Evolutionary conservation across 2,113 vertebrate species (phyloP).

Genomic region (Hippocampus zosterae): DNA sequence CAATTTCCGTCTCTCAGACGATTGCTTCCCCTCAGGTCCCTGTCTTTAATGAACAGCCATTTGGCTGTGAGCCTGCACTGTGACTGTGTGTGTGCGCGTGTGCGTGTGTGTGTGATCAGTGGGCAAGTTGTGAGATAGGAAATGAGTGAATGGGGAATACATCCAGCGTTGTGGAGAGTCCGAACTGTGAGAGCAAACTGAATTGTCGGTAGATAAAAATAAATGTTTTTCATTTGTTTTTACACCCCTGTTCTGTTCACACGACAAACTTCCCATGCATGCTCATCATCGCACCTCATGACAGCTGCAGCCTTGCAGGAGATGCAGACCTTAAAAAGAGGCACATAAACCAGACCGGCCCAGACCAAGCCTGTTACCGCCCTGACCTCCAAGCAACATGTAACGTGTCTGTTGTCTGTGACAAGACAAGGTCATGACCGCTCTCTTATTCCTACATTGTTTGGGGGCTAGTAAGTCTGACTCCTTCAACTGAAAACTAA

Average conservation of each 20-base stretch:
- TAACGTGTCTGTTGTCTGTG: conserved; percentile 49
- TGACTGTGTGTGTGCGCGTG: conserved; percentile 30
- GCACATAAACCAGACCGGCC: conserved; percentile 45
- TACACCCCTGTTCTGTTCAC: neutral
- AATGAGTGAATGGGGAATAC: conserved; percentile 65
- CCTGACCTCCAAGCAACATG: conserved; percentile 27
- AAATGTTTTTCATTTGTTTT: conserved; percentile 17
- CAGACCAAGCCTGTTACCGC: conserved; percentile 38
- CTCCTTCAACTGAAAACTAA: neutral
- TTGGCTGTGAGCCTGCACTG: conserved; percentile 62
- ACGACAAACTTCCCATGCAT: neutral
- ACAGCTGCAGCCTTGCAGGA: conserved; percentile 47
- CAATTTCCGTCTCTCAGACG: conserved; percentile 74
- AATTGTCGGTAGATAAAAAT: conserved; percentile 39
- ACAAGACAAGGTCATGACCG: conserved; percentile 55
- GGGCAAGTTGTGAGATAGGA: conserved; percentile 48
- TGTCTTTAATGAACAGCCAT: conserved; percentile 76
- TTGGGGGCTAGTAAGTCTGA: conserved; percentile 28
- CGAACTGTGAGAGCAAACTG: conserved; percentile 21
- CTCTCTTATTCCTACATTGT: conserved; percentile 37
- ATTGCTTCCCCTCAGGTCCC: conserved; percentile 76
- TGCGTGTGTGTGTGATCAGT: conserved; percentile 38
- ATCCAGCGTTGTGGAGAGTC: conserved; percentile 20
- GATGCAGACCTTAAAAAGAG: conserved; percentile 54
- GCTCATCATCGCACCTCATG: conserved; percentile 27